Evolutionary conservation across 2,888 invertebrate genomes (phyloP).

Genomic region (Callyntrura sp.): DNA sequence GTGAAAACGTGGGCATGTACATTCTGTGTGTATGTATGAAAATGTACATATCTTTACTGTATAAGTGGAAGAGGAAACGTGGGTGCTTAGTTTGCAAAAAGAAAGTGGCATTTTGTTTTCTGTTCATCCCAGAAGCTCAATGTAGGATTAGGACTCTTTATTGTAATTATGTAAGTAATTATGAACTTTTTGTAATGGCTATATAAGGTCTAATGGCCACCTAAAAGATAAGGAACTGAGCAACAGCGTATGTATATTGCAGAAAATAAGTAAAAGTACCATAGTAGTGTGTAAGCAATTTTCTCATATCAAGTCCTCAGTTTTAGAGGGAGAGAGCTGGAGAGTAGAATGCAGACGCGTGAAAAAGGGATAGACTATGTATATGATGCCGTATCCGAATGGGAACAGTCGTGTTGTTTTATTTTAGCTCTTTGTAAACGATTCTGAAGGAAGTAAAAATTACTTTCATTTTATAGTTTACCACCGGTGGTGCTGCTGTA

Average conservation of each 20-base stretch:
- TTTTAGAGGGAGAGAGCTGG: too few species aligned
- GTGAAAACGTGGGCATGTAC: not conserved
- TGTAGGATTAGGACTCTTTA: conserved; percentile 45
- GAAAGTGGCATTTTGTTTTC: conserved; percentile 28
- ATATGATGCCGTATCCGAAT: too few species aligned
- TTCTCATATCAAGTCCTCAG: not conserved
- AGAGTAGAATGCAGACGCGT: conserved; percentile 2
- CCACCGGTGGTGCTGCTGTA: not conserved
- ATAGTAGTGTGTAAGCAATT: conserved; percentile 13
- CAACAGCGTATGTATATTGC: not conserved
- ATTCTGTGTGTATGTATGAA: not conserved
- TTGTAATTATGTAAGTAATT: conserved; percentile 73
- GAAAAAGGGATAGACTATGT: not conserved
- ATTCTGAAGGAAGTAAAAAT: conserved; percentile 9
- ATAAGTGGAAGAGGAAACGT: too few species aligned
- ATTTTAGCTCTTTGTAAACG: not conserved
- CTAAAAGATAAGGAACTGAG: conserved; percentile 24
- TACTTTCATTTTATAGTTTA: conserved; percentile 7
- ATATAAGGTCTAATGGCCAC: conserved; percentile 29
- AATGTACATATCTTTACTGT: not conserved
- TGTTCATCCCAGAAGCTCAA: conserved; percentile 24
- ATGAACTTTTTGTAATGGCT: conserved; percentile 52
- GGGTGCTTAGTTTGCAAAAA: not conserved
- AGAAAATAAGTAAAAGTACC: conserved; percentile 3
- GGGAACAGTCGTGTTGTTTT: not conserved